These are phyloP conservation scores for Arenaria interpres DNA, from an alignment of 2,113 vertebrate genomes.

Conservation along the genomic window DNA sequence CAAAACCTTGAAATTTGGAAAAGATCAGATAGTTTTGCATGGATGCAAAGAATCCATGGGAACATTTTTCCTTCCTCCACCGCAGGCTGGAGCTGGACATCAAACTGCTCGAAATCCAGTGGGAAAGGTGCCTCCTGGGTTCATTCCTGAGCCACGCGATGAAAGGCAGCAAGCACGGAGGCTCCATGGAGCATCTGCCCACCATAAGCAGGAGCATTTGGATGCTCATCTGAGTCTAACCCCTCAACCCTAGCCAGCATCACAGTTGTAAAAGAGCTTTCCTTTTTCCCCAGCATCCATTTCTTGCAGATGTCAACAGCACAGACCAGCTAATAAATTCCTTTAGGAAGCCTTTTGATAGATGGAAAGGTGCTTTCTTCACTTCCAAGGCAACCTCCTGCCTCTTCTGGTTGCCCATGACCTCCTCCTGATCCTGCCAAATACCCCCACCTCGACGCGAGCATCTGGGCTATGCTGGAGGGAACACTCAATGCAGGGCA, in stretches of 20 bases:
- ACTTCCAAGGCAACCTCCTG: background rate
- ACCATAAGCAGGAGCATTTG: background rate
- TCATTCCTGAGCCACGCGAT: background rate
- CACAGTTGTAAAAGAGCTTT: background rate
- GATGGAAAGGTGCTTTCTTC: background rate
- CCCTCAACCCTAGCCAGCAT: background rate
- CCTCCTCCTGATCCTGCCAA: background rate
- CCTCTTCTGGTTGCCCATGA: background rate
- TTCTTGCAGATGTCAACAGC: background rate
- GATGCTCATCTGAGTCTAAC: background rate
- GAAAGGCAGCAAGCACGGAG: fast-evolving
- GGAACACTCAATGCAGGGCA: background rate
- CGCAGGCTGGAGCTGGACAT: background rate
- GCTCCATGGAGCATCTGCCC: background rate
- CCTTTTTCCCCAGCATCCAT: background rate
- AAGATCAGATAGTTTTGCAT: background rate
- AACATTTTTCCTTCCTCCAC: background rate
- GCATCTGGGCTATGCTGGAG: background rate
- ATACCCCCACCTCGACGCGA: fast-evolving
- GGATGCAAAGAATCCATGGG: background rate
- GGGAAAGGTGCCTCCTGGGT: background rate
- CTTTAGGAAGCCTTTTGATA: background rate
- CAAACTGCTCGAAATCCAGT: background rate
- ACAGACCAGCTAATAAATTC: background rate
- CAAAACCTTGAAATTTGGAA: background rate